Conservation (phyloP, 1,140 invertebrate species). For the Aphelinus certus region DNA sequence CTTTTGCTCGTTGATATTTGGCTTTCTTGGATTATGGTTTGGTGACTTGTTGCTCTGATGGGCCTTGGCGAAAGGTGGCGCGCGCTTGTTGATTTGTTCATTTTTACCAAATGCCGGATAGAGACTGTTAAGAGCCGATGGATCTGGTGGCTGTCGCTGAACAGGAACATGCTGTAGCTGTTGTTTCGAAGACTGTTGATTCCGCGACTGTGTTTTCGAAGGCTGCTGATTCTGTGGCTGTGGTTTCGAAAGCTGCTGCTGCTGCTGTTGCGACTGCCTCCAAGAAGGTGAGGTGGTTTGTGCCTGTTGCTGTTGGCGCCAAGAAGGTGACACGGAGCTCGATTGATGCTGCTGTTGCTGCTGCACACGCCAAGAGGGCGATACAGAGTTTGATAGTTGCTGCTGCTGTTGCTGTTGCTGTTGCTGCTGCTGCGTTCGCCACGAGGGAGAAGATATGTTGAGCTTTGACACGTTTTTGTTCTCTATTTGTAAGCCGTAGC, state of each 20-base stretch:
- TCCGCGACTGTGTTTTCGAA: too few relatives aligned
- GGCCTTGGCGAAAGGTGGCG: background rate
- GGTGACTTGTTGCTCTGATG: too few relatives aligned
- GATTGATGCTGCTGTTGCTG: background rate
- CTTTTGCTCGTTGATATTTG: background rate
- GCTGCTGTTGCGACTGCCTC: background rate
- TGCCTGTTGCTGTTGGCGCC: background rate
- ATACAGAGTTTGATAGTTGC: background rate
- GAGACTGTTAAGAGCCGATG: background rate
- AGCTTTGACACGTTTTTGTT: conserved; percentile 51
- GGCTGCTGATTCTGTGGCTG: background rate
- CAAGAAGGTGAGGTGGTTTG: background rate
- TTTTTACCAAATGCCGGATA: conserved; percentile 16
- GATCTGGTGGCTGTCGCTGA: background rate
- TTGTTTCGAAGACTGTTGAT: too few relatives aligned
- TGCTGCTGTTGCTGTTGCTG: background rate
- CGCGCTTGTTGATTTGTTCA: conserved; percentile 2
- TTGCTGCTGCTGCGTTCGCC: conserved; percentile 32
- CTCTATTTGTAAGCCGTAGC: conserved; percentile 64
- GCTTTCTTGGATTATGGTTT: too few relatives aligned
- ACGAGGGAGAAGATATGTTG: background rate
- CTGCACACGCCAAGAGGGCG: too few relatives aligned
- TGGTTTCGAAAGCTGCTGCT: background rate
- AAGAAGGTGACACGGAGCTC: background rate
- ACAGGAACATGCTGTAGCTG: too few relatives aligned